Evolutionary conservation across 2,888 invertebrate species (phyloP).

Genomic region (Orchesella flavescens): DNA sequence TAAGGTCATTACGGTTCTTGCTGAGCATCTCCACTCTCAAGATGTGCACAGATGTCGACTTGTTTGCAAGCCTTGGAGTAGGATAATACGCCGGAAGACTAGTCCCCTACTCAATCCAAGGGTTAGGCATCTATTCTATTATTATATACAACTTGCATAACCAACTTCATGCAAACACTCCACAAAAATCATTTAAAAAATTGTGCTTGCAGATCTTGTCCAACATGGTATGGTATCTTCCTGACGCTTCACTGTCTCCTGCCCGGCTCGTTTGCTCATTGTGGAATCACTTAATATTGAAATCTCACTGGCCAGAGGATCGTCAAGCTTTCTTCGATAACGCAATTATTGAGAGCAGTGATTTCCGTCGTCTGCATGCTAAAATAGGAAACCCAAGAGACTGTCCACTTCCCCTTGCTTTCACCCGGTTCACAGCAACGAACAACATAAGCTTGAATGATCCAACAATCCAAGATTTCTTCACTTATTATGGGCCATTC

Average conservation of each 20-base stretch:
- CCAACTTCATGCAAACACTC: no score
- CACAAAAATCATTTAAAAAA: no score
- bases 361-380: not conserved
- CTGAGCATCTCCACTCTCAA: slow-evolving; percentile 4
- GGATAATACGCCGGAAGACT: slow-evolving; percentile 1
- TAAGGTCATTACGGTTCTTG: slow-evolving; percentile 4
- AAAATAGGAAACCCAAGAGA: not conserved
- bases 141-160: no score
- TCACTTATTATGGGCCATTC: not conserved
- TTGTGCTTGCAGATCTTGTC: slow-evolving; percentile 6
- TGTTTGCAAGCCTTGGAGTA: slow-evolving; percentile 9
- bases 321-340: not conserved
- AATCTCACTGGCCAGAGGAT: not conserved
- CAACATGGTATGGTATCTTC: not conserved
- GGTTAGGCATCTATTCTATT: not conserved
- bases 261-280: slow-evolving; percentile 12
- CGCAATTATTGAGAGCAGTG: not conserved
- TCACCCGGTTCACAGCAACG: not conserved
- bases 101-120: slow-evolving; percentile 7
- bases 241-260: not conserved
- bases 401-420: slow-evolving; percentile 21
- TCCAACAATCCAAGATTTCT: slow-evolving; percentile 16
- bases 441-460: slow-evolving; percentile 26
- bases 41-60: slow-evolving; percentile 2
- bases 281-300: slow-evolving; percentile 9